Percentiles rank a stretch among this genome's conserved stretches.
These are phyloP conservation scores for Alsophila aescularia DNA, from an alignment of 2,888 invertebrate species.

Conservation along the genomic window DNA sequence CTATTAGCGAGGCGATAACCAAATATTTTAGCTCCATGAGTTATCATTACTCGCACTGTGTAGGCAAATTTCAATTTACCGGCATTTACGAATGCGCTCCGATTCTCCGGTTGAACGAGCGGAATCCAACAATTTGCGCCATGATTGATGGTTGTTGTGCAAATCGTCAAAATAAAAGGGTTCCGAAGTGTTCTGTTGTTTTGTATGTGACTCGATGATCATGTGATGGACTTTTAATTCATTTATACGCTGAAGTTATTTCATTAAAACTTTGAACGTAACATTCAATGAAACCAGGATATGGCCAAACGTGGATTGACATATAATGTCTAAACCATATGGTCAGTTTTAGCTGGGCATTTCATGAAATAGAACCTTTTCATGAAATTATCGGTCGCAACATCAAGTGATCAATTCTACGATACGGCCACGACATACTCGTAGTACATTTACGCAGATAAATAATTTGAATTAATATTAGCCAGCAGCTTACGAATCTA, in stretches of 20 bases:
- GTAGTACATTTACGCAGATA: too few relatives aligned
- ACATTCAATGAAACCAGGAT: too few relatives aligned
- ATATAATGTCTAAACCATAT: too few relatives aligned
- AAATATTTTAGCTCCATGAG: neutral
- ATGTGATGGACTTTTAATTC: neutral
- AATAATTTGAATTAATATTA: too few relatives aligned
- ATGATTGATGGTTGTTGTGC: slow-evolving; percentile 12
- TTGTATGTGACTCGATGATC: slow-evolving; percentile 1
- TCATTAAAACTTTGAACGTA: neutral
- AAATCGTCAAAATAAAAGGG: slow-evolving; percentile 13
- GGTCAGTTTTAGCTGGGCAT: too few relatives aligned
- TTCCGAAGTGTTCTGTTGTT: slow-evolving; percentile 5
- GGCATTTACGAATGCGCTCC: neutral
- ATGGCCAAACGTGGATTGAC: too few relatives aligned
- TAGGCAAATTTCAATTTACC: slow-evolving; percentile 4
- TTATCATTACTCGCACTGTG: neutral
- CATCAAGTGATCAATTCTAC: too few relatives aligned
- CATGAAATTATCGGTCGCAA: too few relatives aligned
- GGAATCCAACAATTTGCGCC: slow-evolving; percentile 8
- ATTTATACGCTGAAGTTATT: neutral
- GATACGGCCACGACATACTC: too few relatives aligned
- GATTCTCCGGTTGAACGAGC: neutral
- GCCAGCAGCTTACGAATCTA: too few relatives aligned
- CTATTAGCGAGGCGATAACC: too few relatives aligned
- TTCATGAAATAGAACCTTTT: too few relatives aligned